Conservation (phyloP, 2,888 invertebrate species). For the Macaria notata region DNA sequence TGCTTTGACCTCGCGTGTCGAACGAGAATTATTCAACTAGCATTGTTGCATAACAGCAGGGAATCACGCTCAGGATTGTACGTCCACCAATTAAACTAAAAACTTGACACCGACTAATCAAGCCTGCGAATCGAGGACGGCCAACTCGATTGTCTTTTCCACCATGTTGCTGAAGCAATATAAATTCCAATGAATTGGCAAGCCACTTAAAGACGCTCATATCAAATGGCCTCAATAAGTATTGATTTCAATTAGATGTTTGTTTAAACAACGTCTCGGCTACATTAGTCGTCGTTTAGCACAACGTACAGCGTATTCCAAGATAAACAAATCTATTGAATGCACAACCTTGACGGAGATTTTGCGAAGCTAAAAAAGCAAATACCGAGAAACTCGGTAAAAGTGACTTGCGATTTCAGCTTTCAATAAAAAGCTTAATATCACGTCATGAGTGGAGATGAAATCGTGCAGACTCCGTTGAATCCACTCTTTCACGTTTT, state of each 20-base stretch:
- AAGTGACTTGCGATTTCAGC: constrained; percentile 16
- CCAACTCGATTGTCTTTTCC: constrained; percentile 29
- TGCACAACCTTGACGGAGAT: constrained; percentile 17
- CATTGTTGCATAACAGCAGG: constrained; percentile 42
- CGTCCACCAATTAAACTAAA: constrained; percentile 22
- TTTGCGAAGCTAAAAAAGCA: constrained; percentile 13
- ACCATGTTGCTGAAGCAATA: constrained; percentile 38
- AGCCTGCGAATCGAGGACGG: constrained; percentile 31
- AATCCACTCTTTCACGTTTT: constrained; percentile 7
- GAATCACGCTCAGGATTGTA: constrained; percentile 35
- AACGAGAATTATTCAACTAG: constrained; percentile 33
- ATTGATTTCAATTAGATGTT: constrained; percentile 53
- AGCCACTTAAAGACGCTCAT: constrained; percentile 45
- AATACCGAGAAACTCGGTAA: constrained; percentile 7
- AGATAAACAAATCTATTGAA: constrained; percentile 31
- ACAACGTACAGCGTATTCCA: constrained; percentile 18
- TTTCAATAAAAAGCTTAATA: constrained; percentile 25
- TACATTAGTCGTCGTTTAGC: constrained; percentile 8
- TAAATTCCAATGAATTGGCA: constrained; percentile 50
- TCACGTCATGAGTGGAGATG: constrained; percentile 5
- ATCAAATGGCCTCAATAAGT: constrained; percentile 36
- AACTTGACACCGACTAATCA: constrained; percentile 32
- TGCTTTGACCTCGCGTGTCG: constrained; percentile 51
- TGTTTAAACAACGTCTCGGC: constrained; percentile 31
- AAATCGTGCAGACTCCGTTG: constrained; percentile 15